Base-by-base conservation (phyloP, 1,140 invertebrate genomes). In the Cryptotermes secundus region DNA sequence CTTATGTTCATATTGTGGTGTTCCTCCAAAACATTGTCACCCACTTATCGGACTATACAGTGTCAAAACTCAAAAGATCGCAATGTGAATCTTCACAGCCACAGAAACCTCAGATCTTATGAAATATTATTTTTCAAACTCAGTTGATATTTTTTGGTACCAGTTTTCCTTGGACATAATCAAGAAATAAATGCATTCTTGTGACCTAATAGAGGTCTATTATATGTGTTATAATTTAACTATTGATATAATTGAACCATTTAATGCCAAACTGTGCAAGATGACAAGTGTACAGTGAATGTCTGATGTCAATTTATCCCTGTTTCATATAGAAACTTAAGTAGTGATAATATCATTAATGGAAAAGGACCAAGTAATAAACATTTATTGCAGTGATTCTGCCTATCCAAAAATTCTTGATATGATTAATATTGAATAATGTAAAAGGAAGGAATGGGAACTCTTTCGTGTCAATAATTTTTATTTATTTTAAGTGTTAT, bases 261-360 rank as follows among this genome's bases (percentile, higher is more conserved):
- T 72, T 72, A 31, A 72, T n/a, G n/a, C n/a, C n/a, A 72, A 16
- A 72, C 59, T 72, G 26, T n/a, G 14, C 59, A 72, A 31, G n/a
- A 9, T 72, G 26, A 31, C 10, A n/a, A 72, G 4, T 9, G 16
- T 12, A 72, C n/a, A 31, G n/a, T 72, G n/a, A 72, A 72, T 72
- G n/a, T 72, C 9, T n/a, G 59, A 72, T 72, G 59, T 72, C 59
- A 72, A n/a, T 72, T 72, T 72, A 31, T 72, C 19, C 19, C 9
- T 72, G 59, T 72, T 72, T 72, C 59, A 72, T 72, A 72, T n/a
- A 72, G 59, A 31, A 72, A 72, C 59, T 72, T 31, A 72, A 31
- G 26, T 72, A 72, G 59, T 31, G n/a, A 72, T 72, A 31, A 72
- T 72, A 72, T 72, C 59, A 31, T 72, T 72, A 72, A 72, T 16